A percentile compares a stretch with the other conserved stretches of the same genome.
phyloP scores from a whole-genome alignment of 2,797 vertebrate species.

The Characodon lateralis region DNA sequence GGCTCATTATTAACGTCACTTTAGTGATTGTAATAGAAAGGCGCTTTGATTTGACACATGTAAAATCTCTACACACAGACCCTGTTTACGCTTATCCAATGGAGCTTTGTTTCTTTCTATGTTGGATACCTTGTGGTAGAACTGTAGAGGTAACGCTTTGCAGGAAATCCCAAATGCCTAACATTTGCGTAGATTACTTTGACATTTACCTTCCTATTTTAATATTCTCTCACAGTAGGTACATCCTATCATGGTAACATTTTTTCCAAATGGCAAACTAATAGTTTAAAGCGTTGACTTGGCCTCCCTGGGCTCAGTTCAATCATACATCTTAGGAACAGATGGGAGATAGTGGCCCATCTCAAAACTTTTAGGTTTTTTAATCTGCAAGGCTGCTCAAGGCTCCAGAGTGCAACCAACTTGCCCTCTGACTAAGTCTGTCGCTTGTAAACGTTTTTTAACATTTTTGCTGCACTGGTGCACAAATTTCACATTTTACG shows the following conservation, averaged over 20 bases:
- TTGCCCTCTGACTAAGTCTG: not conserved
- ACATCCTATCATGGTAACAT: too few relatives aligned
- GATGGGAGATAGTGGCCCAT: not conserved
- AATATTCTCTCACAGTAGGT: not conserved
- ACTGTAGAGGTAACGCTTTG: not conserved
- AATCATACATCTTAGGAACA: not conserved
- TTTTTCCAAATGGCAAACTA: not conserved
- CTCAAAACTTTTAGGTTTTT: not conserved
- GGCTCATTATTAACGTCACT: not conserved
- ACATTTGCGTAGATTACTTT: not conserved
- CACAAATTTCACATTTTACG: not conserved
- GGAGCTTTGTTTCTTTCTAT: not conserved
- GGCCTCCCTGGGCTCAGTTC: not conserved
- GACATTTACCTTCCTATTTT: conserved; percentile 9
- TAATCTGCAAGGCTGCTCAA: not conserved
- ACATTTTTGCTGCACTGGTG: not conserved
- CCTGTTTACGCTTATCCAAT: not conserved
- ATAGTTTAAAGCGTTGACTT: not conserved
- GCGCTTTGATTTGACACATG: too few relatives aligned
- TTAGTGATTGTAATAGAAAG: not conserved
- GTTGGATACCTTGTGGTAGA: not conserved
- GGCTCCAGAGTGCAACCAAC: not conserved
- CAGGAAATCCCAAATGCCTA: not conserved
- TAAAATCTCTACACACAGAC: not conserved
- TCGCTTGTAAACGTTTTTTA: not conserved